A percentile compares a stretch with the other conserved stretches of the same genome.
Evolutionary conservation across 92 coral and sea anemone species (phyloP).

Genomic region (Galaxea fascicularis): DNA sequence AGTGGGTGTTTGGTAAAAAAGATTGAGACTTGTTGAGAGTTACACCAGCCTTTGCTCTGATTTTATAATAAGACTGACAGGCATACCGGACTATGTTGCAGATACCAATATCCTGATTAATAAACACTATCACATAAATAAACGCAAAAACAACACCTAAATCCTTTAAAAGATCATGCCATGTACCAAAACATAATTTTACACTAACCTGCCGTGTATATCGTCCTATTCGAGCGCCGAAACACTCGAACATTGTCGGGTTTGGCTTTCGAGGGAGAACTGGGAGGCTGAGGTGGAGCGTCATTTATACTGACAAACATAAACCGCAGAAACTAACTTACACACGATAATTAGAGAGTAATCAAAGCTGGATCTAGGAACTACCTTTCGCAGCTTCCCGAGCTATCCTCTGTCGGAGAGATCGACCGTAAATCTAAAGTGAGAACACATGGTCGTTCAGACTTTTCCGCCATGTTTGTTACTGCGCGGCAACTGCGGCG

Average conservation of each 20-base stretch:
- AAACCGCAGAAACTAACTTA: background rate
- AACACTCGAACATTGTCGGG: conserved; percentile 70
- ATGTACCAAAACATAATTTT: background rate
- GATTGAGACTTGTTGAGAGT: background rate
- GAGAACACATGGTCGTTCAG: conserved; percentile 38
- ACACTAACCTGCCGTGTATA: conserved; percentile 85
- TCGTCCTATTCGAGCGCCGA: conserved; percentile 76
- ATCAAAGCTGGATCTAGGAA: background rate
- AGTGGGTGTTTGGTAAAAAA: background rate
- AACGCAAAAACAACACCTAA: background rate
- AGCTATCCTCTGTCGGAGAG: conserved; percentile 79
- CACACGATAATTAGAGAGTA: background rate
- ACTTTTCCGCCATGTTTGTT: conserved; percentile 81
- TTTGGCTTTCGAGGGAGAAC: conserved; percentile 72
- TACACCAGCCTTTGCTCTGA: background rate
- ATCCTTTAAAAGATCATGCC: background rate
- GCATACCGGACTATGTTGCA: background rate
- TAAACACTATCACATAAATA: background rate
- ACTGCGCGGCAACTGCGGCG: conserved; percentile 21
- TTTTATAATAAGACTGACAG: background rate
- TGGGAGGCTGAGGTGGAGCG: conserved; percentile 53
- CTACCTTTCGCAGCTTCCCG: conserved; percentile 82
- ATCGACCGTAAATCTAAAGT: conserved; percentile 55
- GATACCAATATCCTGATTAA: too few relatives aligned
- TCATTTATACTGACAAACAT: conserved; percentile 47